A percentile compares a stretch with the other conserved stretches of the same genome.
Conservation (phyloP, 1,140 invertebrate species). For the Brachionus rubens region DNA sequence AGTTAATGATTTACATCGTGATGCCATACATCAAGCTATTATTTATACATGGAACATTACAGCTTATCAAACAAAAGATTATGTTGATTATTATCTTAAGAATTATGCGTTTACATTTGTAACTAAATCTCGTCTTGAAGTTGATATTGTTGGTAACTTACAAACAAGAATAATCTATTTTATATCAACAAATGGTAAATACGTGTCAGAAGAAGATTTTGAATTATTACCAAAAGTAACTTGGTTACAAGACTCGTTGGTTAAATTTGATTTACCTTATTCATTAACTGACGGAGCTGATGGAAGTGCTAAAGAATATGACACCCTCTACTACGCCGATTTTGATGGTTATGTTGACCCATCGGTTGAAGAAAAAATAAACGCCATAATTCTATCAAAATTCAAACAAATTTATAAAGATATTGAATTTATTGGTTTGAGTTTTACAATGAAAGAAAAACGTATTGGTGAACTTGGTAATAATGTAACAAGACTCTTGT, state of each 20-base stretch:
- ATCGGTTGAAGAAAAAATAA: background rate
- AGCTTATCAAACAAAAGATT: conserved; percentile 31
- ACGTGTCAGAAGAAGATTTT: background rate
- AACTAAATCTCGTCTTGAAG: background rate
- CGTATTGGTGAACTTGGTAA: conserved; percentile 31
- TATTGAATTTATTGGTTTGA: conserved; percentile 16
- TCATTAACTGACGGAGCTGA: background rate
- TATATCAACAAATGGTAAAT: background rate
- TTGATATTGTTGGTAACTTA: background rate
- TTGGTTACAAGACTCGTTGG: conserved; percentile 36
- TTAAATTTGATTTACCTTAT: conserved; percentile 31
- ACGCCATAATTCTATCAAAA: background rate
- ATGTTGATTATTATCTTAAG: background rate
- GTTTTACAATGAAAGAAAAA: conserved; percentile 26
- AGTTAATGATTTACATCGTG: background rate
- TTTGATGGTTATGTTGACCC: conserved; percentile 27
- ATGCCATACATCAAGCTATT: conserved; percentile 30
- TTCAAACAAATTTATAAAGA: conserved; percentile 5
- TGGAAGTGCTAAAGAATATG: conserved; percentile 7
- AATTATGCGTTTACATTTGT: conserved; percentile 29
- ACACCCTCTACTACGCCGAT: background rate
- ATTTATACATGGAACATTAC: conserved; percentile 43
- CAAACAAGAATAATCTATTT: conserved; percentile 35
- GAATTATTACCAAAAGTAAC: conserved; percentile 23
- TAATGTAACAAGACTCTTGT: conserved; percentile 18